Evolutionary conservation across 1,140 invertebrate genomes (phyloP).

Genomic region (Drosophila albomicans): DNA sequence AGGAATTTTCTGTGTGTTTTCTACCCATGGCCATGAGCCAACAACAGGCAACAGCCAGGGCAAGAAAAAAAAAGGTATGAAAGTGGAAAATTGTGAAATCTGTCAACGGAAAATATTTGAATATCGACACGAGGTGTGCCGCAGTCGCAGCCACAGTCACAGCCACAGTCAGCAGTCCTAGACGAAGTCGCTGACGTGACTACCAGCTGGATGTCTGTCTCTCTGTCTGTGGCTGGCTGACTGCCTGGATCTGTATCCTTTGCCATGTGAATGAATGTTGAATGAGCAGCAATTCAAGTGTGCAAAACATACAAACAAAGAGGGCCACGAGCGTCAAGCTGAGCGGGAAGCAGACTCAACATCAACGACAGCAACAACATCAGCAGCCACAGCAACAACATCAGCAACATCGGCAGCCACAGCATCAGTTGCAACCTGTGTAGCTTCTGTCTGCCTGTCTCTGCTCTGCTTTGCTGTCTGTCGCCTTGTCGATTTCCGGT

Average conservation of each 20-base stretch:
- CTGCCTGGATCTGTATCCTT: slow-evolving; percentile 30
- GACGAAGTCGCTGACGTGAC: slow-evolving; percentile 15
- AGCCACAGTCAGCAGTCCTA: background rate
- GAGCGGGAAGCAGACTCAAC: background rate
- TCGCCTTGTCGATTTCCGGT: slow-evolving; percentile 56
- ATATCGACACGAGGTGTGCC: slow-evolving; percentile 52
- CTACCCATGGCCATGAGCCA: slow-evolving; percentile 50
- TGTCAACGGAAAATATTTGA: slow-evolving; percentile 76
- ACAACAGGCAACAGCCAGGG: background rate
- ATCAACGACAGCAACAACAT: background rate
- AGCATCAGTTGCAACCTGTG: slow-evolving; percentile 28
- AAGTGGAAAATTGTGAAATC: slow-evolving; percentile 76
- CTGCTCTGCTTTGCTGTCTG: slow-evolving; percentile 25
- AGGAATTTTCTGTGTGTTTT: slow-evolving; percentile 41
- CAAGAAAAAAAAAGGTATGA: slow-evolving; percentile 55
- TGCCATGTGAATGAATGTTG: slow-evolving; percentile 68
- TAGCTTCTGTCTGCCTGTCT: slow-evolving; percentile 25
- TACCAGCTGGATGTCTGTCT: slow-evolving; percentile 1
- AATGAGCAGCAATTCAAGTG: slow-evolving; percentile 70
- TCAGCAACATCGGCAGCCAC: slow-evolving; percentile 1
- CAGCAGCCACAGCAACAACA: background rate
- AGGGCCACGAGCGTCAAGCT: background rate
- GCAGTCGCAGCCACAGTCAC: slow-evolving; percentile 5
- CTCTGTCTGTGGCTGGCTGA: background rate
- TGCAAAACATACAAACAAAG: slow-evolving; percentile 52